A percentile compares a stretch with the other conserved stretches of the same genome.
Conservation (phyloP, 2,888 invertebrate species). For the Dynastes hyllus region DNA sequence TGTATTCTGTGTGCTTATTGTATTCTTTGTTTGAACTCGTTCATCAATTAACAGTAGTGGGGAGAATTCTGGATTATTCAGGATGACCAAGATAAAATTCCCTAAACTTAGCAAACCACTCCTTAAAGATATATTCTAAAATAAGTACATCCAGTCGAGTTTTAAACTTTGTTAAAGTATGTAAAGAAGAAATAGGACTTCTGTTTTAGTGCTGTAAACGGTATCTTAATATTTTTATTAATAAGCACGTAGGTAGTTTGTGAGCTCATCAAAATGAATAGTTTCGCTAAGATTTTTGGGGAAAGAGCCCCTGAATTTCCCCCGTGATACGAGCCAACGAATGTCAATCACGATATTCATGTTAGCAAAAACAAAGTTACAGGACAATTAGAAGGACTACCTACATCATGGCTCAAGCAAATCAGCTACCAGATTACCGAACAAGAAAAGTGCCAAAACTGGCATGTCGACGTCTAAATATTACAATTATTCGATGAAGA, state of each 20-base stretch:
- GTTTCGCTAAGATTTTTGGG: constrained; percentile 49
- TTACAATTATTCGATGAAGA: constrained; percentile 91
- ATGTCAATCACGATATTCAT: constrained; percentile 90
- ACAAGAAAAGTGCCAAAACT: constrained; percentile 91
- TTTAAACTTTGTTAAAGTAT: constrained; percentile 6
- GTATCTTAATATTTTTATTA: constrained; percentile 6
- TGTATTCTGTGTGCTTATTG: too few species aligned
- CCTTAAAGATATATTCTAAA: constrained; percentile 13
- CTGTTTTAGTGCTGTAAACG: neutral
- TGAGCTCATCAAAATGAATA: constrained; percentile 44
- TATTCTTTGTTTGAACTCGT: too few species aligned
- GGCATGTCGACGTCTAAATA: constrained; percentile 93
- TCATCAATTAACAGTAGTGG: too few species aligned
- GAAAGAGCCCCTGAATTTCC: too few species aligned
- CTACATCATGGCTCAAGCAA: constrained; percentile 86
- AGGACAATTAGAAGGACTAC: constrained; percentile 90
- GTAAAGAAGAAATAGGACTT: constrained; percentile 1
- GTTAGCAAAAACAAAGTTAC: constrained; percentile 88
- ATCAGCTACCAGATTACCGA: constrained; percentile 89
- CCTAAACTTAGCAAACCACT: constrained; percentile 28
- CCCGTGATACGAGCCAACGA: constrained; percentile 85
- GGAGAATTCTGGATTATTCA: neutral
- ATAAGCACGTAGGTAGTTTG: neutral
- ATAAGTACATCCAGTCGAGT: neutral
- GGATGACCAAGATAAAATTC: constrained; percentile 23